phyloP scores from a whole-genome alignment of 1,140 invertebrate species.

The Chlorops oryzae region DNA sequence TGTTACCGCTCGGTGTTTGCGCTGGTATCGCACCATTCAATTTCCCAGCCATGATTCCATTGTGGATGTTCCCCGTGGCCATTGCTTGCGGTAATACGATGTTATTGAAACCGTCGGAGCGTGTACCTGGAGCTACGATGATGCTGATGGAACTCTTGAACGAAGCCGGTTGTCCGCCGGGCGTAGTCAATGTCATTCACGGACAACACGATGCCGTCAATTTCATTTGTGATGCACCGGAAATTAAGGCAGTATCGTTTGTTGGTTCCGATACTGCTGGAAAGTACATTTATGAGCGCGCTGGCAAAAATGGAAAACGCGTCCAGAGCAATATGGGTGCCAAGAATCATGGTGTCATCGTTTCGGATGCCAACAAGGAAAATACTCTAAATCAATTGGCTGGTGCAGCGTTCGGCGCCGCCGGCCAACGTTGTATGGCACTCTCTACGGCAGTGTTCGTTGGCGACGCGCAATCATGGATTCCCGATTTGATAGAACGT shows the following conservation, averaged over 20 bases:
- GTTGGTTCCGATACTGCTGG: slow-evolving; percentile 96
- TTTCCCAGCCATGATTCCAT: slow-evolving; percentile 99
- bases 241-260: slow-evolving; percentile 96
- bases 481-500: slow-evolving; percentile 83
- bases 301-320: slow-evolving; percentile 94
- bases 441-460: slow-evolving; percentile 96
- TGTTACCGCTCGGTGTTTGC: slow-evolving; percentile 59
- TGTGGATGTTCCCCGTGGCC: slow-evolving; percentile 97
- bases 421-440: slow-evolving; percentile 97
- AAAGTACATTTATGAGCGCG: slow-evolving; percentile 92
- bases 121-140: slow-evolving; percentile 83
- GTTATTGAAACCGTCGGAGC: slow-evolving; percentile 86
- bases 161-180: slow-evolving; percentile 67
- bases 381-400: slow-evolving; percentile 88
- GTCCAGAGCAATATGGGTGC: slow-evolving; percentile 95
- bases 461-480: slow-evolving; percentile 89
- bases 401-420: slow-evolving; percentile 93
- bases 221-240: slow-evolving; percentile 94
- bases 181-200: slow-evolving; percentile 79
- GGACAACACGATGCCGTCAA: slow-evolving; percentile 90
- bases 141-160: slow-evolving; percentile 52
- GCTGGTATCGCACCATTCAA: slow-evolving; percentile 87
- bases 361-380: slow-evolving; percentile 97
- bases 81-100: slow-evolving; percentile 82
- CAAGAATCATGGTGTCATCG: slow-evolving; percentile 96